phyloP scores from a whole-genome alignment of 64 coral and sea anemone genomes.

The Catalaphyllia jardinei region DNA sequence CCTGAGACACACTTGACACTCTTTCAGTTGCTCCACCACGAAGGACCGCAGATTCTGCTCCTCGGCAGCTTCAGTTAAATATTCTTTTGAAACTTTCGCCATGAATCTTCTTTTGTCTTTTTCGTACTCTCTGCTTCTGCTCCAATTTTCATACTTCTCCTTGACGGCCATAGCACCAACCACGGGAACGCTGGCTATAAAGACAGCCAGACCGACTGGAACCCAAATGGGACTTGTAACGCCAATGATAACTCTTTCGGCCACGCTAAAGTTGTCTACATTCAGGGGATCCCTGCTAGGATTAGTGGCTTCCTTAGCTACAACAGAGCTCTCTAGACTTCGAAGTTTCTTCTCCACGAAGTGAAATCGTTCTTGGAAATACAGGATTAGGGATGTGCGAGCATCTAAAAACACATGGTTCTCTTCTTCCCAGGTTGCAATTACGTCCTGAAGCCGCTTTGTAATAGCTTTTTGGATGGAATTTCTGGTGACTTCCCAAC shows the following conservation, averaged over 20 bases:
- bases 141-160: background rate
- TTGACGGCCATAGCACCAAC: background rate
- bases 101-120: constrained; percentile 15
- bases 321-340: background rate
- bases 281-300: no score
- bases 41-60: background rate
- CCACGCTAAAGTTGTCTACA: background rate
- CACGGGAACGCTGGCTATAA: background rate
- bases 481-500: background rate
- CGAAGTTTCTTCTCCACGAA: constrained; percentile 13
- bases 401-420: constrained; percentile 1
- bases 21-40: background rate
- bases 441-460: background rate
- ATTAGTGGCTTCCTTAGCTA: background rate
- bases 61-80: background rate
- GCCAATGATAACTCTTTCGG: background rate
- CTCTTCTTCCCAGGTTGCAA: constrained; percentile 38
- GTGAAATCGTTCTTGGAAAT: constrained; percentile 7
- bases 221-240: constrained; percentile 27
- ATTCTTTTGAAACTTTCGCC: background rate
- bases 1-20: background rate
- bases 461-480: background rate
- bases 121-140: background rate
- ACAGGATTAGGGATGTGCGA: background rate
- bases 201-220: constrained; percentile 7